Base-by-base conservation (phyloP, 2,888 invertebrate species). In the Dryobota labecula region DNA sequence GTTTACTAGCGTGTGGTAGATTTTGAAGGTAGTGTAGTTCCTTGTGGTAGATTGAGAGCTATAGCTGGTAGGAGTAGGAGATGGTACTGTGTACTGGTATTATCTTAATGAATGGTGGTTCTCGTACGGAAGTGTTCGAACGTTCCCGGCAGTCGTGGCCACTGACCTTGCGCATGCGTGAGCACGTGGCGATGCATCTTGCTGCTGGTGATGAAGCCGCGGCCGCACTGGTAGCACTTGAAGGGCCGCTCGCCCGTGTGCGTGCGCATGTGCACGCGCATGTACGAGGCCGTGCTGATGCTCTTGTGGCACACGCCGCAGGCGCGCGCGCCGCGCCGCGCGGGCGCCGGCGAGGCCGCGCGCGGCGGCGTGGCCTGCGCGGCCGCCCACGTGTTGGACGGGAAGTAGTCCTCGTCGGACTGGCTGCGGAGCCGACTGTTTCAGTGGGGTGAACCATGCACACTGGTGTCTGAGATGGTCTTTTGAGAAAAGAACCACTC, bases 141-240 rank as follows among this genome's bases (percentile, higher is more conserved):
- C n/a, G n/a, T n/a, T n/a, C n/a, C n/a, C n/a, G n/a, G n/a, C n/a
- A n/a, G n/a, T n/a, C n/a, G n/a, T n/a, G n/a, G n/a, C 13, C 2
- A 58, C 73, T 49, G 89, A 63, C 89, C 87, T 43, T 93, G 90
- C 0, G 89, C 84, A 47, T 95, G 95, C 0, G 94, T 95, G 5
- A 95, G 72, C 2, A 93, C 93, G 51, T 95, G 95, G 0, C 95
- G 70, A 49, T 95, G 93, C 94, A 95, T 94, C 76, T 95, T 95
- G 79, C 93, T 94, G 0, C 92, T 90, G 0, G 95, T 95, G 1
- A 95, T 95, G 56, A 95, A 95, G 0, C 93, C 94, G 0, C 92
- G 82, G 0, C 87, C 83, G 65, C 95, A 95, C 1, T 89, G 83
- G 62, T 92, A 93, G 49, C 95, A 95, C 45, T 91, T 90, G 83